phyloP scores from a whole-genome alignment of 1,140 invertebrate genomes.

The Formica exsecta region DNA sequence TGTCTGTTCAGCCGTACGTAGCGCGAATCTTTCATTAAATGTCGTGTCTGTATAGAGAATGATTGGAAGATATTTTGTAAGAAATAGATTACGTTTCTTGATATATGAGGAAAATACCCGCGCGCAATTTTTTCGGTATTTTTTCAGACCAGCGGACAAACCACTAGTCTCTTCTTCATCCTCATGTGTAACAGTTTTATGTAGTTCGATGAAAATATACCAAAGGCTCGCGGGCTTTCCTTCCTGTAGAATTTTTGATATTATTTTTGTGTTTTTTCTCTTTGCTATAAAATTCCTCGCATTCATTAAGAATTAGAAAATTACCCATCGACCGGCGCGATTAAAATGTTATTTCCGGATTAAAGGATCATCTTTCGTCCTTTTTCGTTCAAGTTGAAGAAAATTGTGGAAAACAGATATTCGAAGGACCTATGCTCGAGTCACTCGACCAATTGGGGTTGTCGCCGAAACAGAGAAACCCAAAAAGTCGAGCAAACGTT shows the following conservation, averaged over 20 bases:
- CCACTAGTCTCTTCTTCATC: not conserved
- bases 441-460: slow-evolving; percentile 36
- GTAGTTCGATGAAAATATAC: slow-evolving; percentile 4
- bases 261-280: not conserved
- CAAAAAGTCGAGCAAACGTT: not conserved
- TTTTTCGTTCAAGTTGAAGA: slow-evolving; percentile 3
- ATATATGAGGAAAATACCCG: slow-evolving; percentile 17
- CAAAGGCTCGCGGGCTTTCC: slow-evolving; percentile 4
- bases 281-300: slow-evolving; percentile 2
- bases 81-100: slow-evolving; percentile 6
- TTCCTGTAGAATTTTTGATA: not conserved
- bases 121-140: not conserved
- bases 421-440: too few relatives aligned
- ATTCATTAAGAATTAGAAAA: not conserved
- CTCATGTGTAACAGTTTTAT: not conserved
- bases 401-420: not conserved
- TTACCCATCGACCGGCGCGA: not conserved
- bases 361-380: slow-evolving; percentile 32
- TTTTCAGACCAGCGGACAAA: not conserved
- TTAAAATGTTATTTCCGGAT: slow-evolving; percentile 12
- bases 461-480: slow-evolving; percentile 30
- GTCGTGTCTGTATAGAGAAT: slow-evolving; percentile 13
- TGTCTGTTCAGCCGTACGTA: slow-evolving; percentile 65
- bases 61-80: slow-evolving; percentile 20
- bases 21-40: slow-evolving; percentile 57